phyloP scores from a whole-genome alignment of 2,797 vertebrate species.

The Fratercula arctica region DNA sequence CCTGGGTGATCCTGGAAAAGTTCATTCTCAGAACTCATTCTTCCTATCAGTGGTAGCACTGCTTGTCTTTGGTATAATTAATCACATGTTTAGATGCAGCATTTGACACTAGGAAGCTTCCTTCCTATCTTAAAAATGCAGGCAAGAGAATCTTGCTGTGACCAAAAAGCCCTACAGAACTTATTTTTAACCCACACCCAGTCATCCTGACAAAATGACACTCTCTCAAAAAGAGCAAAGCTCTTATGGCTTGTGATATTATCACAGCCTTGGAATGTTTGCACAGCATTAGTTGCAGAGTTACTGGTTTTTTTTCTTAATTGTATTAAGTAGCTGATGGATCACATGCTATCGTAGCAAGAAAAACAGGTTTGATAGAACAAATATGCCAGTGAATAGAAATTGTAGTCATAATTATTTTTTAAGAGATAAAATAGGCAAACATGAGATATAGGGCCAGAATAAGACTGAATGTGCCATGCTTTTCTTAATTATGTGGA shows the following conservation, averaged over 20 bases:
- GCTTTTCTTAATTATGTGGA: neutral
- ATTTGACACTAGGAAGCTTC: neutral
- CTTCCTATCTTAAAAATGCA: neutral
- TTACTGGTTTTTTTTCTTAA: neutral
- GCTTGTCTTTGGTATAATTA: neutral
- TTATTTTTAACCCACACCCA: neutral
- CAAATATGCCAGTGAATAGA: neutral
- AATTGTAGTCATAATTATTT: neutral
- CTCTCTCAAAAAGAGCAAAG: neutral
- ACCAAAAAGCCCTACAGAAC: neutral
- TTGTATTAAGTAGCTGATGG: neutral
- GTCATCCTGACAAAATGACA: neutral
- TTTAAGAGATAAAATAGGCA: neutral
- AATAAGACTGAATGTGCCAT: neutral
- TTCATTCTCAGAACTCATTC: neutral
- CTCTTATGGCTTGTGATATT: neutral
- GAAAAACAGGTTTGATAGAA: slow-evolving; percentile 45
- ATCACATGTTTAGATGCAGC: neutral
- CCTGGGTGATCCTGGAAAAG: neutral
- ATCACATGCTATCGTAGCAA: neutral
- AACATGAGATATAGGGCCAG: neutral
- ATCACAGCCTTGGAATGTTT: slow-evolving; percentile 8
- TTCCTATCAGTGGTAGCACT: neutral
- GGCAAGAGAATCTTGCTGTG: neutral
- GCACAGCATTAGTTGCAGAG: neutral